Conservation (phyloP, 2,113 vertebrate genomes). For the Oreocharis arfaki region DNA sequence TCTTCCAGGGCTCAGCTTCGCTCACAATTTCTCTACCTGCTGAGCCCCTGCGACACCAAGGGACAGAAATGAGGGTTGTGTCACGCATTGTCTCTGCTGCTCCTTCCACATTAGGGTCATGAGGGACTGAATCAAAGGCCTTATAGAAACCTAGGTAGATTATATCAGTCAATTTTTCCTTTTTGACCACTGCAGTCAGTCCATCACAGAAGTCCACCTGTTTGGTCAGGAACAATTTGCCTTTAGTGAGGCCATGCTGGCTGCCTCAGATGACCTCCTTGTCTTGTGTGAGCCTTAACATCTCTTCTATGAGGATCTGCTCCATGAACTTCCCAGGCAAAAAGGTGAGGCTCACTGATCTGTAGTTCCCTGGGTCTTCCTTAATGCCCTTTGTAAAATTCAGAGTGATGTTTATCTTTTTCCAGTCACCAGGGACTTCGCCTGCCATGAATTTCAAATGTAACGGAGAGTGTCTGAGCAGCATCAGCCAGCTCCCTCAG, state of each 20-base stretch:
- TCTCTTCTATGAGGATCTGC: not conserved
- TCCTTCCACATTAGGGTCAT: not conserved
- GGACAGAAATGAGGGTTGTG: not conserved
- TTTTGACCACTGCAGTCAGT: not conserved
- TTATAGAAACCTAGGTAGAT: no score
- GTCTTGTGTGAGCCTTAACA: not conserved
- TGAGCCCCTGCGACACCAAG: not conserved
- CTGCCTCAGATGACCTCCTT: not conserved
- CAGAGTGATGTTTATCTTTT: not conserved
- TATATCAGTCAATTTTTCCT: not conserved
- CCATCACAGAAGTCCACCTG: not conserved
- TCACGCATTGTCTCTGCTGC: not conserved
- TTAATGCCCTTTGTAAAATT: not conserved
- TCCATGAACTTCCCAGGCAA: not conserved
- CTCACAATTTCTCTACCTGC: not conserved
- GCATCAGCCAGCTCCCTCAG: not conserved
- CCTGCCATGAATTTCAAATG: not conserved
- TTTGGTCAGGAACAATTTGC: not conserved
- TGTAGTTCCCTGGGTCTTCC: not conserved
- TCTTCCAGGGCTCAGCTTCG: not conserved
- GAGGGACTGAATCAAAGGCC: not conserved
- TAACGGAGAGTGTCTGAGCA: not conserved
- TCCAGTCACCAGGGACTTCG: not conserved
- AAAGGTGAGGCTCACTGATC: not conserved
- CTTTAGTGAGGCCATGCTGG: not conserved